A percentile compares a stretch with the other conserved stretches of the same genome.
Evolutionary conservation across 2,888 invertebrate genomes (phyloP).

Genomic region (Strigamia crassipes): DNA sequence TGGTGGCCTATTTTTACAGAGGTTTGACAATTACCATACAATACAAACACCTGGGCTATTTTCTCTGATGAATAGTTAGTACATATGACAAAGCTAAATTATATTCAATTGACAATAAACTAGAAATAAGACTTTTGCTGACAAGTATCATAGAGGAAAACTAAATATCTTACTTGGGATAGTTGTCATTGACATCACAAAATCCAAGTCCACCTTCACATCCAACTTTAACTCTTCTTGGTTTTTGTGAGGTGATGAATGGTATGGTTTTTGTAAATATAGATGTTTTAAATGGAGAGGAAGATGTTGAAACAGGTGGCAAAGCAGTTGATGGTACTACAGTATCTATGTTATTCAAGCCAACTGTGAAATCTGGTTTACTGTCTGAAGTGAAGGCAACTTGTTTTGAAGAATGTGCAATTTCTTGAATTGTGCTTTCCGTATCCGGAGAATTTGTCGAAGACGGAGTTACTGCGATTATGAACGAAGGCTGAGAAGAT

Average conservation of each 20-base stretch:
- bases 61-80: no score
- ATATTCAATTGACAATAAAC: no score
- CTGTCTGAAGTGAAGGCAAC: not conserved
- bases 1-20: no score
- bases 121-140: no score
- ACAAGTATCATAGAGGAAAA: not conserved
- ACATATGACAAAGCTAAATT: no score
- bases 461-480: not conserved
- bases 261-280: not conserved
- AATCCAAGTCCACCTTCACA: slow-evolving; percentile 45
- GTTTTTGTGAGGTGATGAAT: not conserved
- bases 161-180: slow-evolving; percentile 41
- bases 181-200: slow-evolving; percentile 46
- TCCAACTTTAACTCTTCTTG: slow-evolving; percentile 44
- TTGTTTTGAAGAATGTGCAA: slow-evolving; percentile 8
- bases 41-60: no score
- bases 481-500: not conserved
- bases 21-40: no score
- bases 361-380: slow-evolving; percentile 16
- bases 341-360: not conserved
- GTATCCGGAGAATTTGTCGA: not conserved
- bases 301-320: not conserved
- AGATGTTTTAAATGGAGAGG: slow-evolving; percentile 2
- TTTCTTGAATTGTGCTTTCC: not conserved
- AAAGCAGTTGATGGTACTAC: not conserved